These are phyloP conservation scores for Bombycilla garrulus DNA, from an alignment of 2,113 vertebrate species.

Conservation along the genomic window DNA sequence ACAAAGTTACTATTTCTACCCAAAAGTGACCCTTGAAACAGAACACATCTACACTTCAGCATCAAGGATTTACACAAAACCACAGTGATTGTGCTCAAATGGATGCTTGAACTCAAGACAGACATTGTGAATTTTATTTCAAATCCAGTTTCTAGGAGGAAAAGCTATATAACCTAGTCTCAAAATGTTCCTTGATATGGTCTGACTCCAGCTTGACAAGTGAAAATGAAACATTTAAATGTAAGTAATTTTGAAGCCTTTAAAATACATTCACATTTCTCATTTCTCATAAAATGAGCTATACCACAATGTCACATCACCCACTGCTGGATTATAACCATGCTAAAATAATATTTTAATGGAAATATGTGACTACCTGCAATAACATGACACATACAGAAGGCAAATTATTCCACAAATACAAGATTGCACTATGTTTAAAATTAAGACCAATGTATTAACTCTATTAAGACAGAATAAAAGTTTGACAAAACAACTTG, in stretches of 20 bases:
- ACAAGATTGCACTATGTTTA: not conserved
- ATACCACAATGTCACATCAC: not conserved
- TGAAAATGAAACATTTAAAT: not conserved
- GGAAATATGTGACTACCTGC: not conserved
- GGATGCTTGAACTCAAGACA: not conserved
- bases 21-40: not conserved
- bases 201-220: not conserved
- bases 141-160: not conserved
- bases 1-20: not conserved
- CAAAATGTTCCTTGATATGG: not conserved
- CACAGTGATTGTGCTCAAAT: fast-evolving
- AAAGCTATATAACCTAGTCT: not conserved
- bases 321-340: not conserved
- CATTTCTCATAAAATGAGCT: not conserved
- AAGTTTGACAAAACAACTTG: not conserved
- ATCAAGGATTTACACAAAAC: not conserved
- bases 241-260: not conserved
- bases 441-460: not conserved
- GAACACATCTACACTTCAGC: not conserved
- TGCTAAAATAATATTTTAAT: not conserved
- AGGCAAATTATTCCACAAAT: not conserved
- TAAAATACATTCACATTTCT: not conserved
- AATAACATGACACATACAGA: not conserved
- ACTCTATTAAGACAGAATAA: not conserved
- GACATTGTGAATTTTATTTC: not conserved